Evolutionary conservation across 92 coral and sea anemone species (phyloP).

Genomic region (Micromussa lordhowensis): DNA sequence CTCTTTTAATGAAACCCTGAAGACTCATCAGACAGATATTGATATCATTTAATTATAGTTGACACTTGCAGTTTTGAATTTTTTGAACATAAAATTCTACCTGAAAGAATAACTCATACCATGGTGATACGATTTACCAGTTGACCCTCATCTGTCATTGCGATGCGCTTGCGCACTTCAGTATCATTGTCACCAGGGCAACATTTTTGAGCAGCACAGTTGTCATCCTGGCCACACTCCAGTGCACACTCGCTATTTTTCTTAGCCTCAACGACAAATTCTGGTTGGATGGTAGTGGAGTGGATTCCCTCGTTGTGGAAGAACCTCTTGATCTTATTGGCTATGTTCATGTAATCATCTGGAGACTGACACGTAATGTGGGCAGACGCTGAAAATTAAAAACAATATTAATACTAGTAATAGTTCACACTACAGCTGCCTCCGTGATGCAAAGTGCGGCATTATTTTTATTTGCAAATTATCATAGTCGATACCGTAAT

Average conservation of each 20-base stretch:
- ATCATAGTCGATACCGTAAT: too few relatives aligned
- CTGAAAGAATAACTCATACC: not conserved
- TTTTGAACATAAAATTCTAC: not conserved
- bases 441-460: too few relatives aligned
- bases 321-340: constrained; percentile 93
- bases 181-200: constrained; percentile 80
- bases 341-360: constrained; percentile 95
- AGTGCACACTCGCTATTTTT: constrained; percentile 79
- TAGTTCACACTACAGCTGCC: too few relatives aligned
- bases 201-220: constrained; percentile 95
- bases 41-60: not conserved
- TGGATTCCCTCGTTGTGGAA: constrained; percentile 99
- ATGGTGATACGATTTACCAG: not conserved
- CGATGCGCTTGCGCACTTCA: constrained; percentile 60
- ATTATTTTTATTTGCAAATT: too few relatives aligned
- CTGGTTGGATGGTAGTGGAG: constrained; percentile 99
- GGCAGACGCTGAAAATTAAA: constrained; percentile 83
- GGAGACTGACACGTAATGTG: constrained; percentile 93
- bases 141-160: constrained; percentile 10
- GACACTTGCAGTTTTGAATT: not conserved
- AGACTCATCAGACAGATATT: too few relatives aligned
- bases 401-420: too few relatives aligned
- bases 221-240: constrained; percentile 86
- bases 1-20: too few relatives aligned
- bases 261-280: constrained; percentile 76